Evolutionary conservation across 2,113 vertebrate genomes (phyloP), one percentile per base, ranked within the genome.

Genomic region (Tenrec ecaudatus): DNA sequence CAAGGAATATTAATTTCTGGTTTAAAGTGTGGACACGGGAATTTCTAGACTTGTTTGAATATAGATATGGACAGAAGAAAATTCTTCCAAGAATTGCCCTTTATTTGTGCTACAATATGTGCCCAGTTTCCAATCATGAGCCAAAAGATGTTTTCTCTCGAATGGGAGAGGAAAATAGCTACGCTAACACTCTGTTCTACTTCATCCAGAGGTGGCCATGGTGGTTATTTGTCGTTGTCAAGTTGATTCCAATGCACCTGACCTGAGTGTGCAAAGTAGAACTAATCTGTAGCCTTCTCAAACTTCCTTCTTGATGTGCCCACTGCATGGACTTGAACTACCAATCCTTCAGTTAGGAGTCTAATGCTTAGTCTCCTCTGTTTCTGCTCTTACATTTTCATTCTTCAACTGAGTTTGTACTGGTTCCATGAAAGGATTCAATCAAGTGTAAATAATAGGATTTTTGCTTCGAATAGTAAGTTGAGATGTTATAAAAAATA

Each of bases 401-500:
- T 77, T 0, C 14, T 6, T 38, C 5, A 40, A 40, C 17, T 17
- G 3, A 82, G 9, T 20, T 62, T 90, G 15, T 78, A 23, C 2
- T 83, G 27, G 22, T 66, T 73, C 9, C 17, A 64, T 10, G 9
- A 14, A 22, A 92, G 77, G 4, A 66, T 47, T 77, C 64, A 22
- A 7, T 57, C 38, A 77, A 53, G 11, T 20, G 4, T 58, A 31
- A 58, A 27, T 33, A 47, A 19, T 11, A 38, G 10, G 25, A 6
- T 0, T 69, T 73, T 23, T 81, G 16, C 23, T 15, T 75, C 58
- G 64, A 76, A 82, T 17, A 33, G 11, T 38, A 81, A 82, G 43
- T 64, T 94, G 60, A 90, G 14, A 69, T n/a, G 57, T 78, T 82
- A 29, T 31, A 22, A 78, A 92, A 88, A 91, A 76, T 64, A 16